These are phyloP conservation scores for Diadema setosum DNA, from an alignment of 35 echinoderm and acorn worm genomes.

Conservation along the genomic window DNA sequence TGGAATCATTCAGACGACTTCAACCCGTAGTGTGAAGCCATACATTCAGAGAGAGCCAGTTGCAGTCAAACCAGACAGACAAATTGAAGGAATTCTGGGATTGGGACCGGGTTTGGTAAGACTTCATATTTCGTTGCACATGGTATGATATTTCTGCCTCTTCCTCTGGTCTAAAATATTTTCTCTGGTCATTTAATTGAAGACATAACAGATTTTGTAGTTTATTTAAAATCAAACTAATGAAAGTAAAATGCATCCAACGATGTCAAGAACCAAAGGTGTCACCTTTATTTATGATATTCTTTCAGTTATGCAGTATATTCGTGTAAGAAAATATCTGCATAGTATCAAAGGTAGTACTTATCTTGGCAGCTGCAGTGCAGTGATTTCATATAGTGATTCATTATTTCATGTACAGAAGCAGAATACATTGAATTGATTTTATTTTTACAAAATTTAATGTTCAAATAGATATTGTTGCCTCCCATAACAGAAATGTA, in stretches of 20 bases:
- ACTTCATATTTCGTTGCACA: not conserved
- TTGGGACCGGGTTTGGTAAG: slow-evolving; percentile 85
- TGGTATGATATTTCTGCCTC: not conserved
- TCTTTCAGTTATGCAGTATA: no score
- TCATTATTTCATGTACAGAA: no score
- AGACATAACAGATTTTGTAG: not conserved
- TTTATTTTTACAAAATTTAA: no score
- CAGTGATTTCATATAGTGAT: no score
- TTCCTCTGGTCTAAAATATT: not conserved
- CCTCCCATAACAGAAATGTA: no score
- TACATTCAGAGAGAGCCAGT: slow-evolving; percentile 78
- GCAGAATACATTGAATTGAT: no score
- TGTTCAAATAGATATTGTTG: no score
- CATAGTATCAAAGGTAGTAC: no score
- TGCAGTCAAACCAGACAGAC: slow-evolving; percentile 54
- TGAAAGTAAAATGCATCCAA: not conserved
- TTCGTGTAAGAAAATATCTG: no score
- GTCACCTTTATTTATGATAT: no score
- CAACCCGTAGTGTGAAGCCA: slow-evolving; percentile 80
- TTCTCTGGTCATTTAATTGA: not conserved
- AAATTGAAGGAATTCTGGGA: slow-evolving; percentile 45
- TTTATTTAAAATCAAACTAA: not conserved
- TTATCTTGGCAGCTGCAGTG: no score
- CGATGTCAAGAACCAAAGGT: no score
- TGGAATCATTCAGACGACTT: slow-evolving; percentile 78